Percentiles rank a stretch among this genome's conserved stretches.
Conservation (phyloP, 2,113 vertebrate genomes). For the Myocastor coypus region DNA sequence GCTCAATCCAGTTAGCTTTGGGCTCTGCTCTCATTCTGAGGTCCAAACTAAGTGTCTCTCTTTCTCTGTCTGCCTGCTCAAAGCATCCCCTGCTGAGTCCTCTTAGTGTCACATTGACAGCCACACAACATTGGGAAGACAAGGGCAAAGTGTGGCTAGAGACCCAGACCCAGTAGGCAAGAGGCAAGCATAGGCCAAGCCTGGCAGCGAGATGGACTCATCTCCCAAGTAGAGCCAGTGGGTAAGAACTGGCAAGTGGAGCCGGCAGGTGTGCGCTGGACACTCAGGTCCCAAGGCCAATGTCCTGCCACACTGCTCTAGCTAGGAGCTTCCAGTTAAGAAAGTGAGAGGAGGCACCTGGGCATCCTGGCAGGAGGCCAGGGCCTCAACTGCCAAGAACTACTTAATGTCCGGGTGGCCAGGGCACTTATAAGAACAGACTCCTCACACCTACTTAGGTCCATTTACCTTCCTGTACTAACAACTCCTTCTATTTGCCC, state of each 20-base stretch:
- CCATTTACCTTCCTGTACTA: neutral
- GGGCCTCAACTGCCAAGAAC: neutral
- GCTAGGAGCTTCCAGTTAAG: neutral
- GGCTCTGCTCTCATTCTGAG: neutral
- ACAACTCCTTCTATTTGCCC: neutral
- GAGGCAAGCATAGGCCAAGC: neutral
- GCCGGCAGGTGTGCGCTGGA: conserved; percentile 29
- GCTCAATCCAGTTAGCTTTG: neutral
- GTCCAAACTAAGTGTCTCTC: neutral
- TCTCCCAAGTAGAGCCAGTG: conserved; percentile 4
- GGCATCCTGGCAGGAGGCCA: neutral
- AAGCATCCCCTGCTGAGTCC: neutral
- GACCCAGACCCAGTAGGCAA: neutral
- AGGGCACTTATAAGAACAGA: neutral
- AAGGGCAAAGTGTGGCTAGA: neutral
- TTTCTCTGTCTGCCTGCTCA: neutral
- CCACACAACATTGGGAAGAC: neutral
- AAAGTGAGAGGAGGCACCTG: neutral
- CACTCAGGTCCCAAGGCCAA: conserved; percentile 50
- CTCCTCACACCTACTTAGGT: too few relatives aligned
- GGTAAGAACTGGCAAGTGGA: conserved; percentile 4
- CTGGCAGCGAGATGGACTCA: neutral
- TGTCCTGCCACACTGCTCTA: conserved; percentile 1
- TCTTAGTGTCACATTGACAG: neutral
- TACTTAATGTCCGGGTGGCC: neutral